A percentile compares a stretch with the other conserved stretches of the same genome.
Conservation (phyloP, 2,113 vertebrate genomes). For the Nyctibius bracteatus region DNA sequence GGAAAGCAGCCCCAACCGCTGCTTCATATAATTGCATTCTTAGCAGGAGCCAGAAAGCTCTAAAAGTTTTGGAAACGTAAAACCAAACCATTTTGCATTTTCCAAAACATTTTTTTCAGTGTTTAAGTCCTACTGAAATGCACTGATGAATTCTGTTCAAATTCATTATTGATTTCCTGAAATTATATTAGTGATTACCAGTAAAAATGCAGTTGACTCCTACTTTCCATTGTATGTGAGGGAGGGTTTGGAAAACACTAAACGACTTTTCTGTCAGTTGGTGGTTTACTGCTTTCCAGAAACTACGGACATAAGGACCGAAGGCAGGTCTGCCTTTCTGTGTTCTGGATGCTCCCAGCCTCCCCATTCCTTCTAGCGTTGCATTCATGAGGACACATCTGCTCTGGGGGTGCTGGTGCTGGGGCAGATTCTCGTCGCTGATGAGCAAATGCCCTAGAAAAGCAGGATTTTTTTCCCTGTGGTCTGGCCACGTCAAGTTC, state of each 20-base stretch:
- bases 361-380: neutral
- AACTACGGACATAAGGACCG: fast-evolving
- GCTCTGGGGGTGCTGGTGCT: neutral
- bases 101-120: neutral
- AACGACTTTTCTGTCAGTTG: neutral
- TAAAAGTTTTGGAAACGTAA: neutral
- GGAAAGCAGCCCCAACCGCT: neutral
- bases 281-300: neutral
- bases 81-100: neutral
- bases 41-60: neutral
- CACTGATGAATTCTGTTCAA: neutral
- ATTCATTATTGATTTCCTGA: neutral
- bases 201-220: neutral
- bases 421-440: fast-evolving
- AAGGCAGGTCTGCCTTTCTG: neutral
- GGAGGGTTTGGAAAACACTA: neutral
- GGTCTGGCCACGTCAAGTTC: neutral
- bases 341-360: neutral
- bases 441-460: neutral
- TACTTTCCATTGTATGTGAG: neutral
- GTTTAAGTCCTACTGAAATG: neutral
- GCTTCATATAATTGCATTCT: neutral
- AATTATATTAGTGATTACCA: neutral
- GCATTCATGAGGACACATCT: neutral
- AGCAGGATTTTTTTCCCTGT: neutral